These are phyloP conservation scores for Ptychobarbus kaznakovi DNA, from an alignment of 2,797 vertebrate species.

Conservation along the genomic window DNA sequence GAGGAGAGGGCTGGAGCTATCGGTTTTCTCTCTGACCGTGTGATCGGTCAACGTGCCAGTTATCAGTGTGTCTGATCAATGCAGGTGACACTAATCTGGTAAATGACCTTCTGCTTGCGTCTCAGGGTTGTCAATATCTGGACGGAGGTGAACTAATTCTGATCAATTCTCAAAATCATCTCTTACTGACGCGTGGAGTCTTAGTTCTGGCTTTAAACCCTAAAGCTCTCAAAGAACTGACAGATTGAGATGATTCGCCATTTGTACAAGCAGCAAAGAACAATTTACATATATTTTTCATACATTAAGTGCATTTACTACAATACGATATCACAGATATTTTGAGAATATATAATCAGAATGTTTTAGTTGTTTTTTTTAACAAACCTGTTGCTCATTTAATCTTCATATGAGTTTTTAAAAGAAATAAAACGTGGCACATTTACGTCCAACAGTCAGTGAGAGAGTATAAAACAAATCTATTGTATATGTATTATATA, in stretches of 20 bases:
- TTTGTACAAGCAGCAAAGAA: neutral
- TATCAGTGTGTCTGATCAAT: slow-evolving; percentile 62
- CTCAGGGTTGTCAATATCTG: slow-evolving; percentile 51
- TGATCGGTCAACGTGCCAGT: slow-evolving; percentile 60
- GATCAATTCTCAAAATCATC: slow-evolving; percentile 55
- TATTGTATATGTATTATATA: no score
- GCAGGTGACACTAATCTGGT: slow-evolving; percentile 61
- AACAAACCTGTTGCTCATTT: neutral
- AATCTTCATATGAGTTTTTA: neutral
- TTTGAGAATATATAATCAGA: neutral
- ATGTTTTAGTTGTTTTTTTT: neutral
- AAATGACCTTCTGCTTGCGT: slow-evolving; percentile 61
- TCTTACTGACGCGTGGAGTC: slow-evolving; percentile 15
- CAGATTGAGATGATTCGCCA: neutral
- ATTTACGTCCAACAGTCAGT: neutral
- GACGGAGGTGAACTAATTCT: slow-evolving; percentile 45
- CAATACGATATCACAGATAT: no score
- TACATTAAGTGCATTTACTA: neutral
- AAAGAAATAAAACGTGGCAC: neutral
- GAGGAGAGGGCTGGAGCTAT: slow-evolving; percentile 29
- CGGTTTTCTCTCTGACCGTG: slow-evolving; percentile 56
- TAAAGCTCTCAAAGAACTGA: neutral
- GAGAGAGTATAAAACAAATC: neutral
- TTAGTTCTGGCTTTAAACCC: slow-evolving; percentile 1
- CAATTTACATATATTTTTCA: neutral